Percentiles rank a stretch among this genome's conserved stretches.
phyloP scores from a whole-genome alignment of 2,113 vertebrate species.

The Percopsis transmontana region DNA sequence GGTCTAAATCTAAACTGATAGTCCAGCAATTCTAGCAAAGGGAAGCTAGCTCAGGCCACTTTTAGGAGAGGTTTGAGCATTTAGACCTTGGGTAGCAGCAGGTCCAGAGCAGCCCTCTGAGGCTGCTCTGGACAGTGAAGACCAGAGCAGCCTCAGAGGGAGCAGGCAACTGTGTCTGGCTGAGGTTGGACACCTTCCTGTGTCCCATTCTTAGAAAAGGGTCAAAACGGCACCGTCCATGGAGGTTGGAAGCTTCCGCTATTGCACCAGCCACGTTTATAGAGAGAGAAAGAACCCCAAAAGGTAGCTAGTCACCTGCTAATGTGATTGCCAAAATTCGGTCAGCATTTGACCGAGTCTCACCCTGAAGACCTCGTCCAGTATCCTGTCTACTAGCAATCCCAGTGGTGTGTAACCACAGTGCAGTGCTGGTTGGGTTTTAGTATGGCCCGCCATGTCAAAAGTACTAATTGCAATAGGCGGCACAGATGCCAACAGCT shows the following conservation, averaged over 20 bases:
- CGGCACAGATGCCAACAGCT: background rate
- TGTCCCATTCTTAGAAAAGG: too few relatives aligned
- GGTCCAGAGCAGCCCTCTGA: slow-evolving; percentile 23
- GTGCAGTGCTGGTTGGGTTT: too few relatives aligned
- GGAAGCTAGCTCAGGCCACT: slow-evolving; percentile 14
- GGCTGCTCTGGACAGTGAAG: too few relatives aligned
- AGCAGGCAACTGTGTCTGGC: background rate
- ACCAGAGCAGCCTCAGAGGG: too few relatives aligned
- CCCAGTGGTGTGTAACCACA: background rate
- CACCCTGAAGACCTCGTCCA: too few relatives aligned
- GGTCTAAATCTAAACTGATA: slow-evolving; percentile 38
- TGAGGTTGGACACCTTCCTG: slow-evolving; percentile 20
- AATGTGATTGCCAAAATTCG: slow-evolving; percentile 6
- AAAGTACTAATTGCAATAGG: too few relatives aligned
- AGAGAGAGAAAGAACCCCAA: background rate
- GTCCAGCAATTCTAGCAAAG: slow-evolving; percentile 19
- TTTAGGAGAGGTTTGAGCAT: slow-evolving; percentile 1
- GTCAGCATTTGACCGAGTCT: background rate
- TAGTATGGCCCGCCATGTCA: too few relatives aligned
- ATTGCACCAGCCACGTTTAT: slow-evolving; percentile 11
- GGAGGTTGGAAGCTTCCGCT: slow-evolving; percentile 7
- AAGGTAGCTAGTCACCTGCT: background rate
- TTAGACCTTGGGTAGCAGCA: slow-evolving; percentile 33
- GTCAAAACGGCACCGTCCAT: too few relatives aligned
- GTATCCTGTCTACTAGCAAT: background rate